Evolutionary conservation across 2,113 vertebrate genomes (phyloP).

Genomic region (Pelecanus crispus): DNA sequence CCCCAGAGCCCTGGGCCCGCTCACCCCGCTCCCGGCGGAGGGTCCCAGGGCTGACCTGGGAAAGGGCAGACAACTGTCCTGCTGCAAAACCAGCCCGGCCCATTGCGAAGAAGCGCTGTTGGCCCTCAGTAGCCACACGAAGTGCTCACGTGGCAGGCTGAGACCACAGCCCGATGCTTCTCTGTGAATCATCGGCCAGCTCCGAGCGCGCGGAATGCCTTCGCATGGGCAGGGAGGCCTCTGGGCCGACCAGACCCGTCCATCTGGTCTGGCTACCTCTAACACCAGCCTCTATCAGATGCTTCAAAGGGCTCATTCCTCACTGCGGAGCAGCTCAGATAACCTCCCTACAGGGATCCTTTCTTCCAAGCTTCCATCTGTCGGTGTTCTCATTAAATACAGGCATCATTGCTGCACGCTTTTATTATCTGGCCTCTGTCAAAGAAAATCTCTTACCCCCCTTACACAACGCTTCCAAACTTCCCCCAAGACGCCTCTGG

Average conservation of each 20-base stretch:
- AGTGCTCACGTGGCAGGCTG: not conserved
- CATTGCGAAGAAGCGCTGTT: accelerated
- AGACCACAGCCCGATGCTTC: not conserved
- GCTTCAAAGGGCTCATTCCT: constrained; percentile 21
- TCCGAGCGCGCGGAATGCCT: not conserved
- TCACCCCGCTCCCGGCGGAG: not conserved
- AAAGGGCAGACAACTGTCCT: not conserved
- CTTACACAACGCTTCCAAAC: not conserved
- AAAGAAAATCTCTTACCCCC: not conserved
- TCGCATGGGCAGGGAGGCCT: not conserved
- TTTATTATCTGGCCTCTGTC: not conserved
- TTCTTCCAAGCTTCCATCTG: not conserved
- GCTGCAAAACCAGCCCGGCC: not conserved
- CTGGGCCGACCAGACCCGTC: not conserved
- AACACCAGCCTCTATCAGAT: not conserved
- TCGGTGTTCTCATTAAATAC: not conserved
- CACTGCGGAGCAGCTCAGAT: not conserved
- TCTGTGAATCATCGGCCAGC: not conserved
- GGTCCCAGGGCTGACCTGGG: not conserved
- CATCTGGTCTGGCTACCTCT: constrained; percentile 23
- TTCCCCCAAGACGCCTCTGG: not conserved
- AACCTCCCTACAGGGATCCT: constrained; percentile 1
- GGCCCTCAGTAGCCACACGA: not conserved
- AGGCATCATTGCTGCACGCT: not conserved
- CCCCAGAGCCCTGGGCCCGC: not conserved